Conservation (phyloP, 2,113 vertebrate genomes). For the Thamnaconus septentrionalis region DNA sequence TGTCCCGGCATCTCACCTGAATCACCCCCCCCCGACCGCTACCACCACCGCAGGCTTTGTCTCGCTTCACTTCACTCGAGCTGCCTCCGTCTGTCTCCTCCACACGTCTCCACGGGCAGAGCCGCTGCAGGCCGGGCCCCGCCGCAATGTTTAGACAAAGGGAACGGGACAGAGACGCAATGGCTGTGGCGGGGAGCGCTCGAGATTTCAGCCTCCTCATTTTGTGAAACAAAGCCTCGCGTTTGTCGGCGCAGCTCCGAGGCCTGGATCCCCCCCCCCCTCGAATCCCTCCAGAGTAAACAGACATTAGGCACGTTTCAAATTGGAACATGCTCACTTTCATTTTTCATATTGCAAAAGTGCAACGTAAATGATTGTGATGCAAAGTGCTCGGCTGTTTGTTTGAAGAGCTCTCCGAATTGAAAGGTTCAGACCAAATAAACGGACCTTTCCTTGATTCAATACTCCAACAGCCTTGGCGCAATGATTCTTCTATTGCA, state of each 20-base stretch:
- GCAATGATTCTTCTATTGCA: not conserved
- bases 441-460: not conserved
- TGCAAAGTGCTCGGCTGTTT: not conserved
- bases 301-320: not conserved
- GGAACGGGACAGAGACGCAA: slow-evolving; percentile 32
- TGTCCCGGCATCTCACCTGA: slow-evolving; percentile 49
- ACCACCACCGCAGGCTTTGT: slow-evolving; percentile 43
- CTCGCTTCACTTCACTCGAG: slow-evolving; percentile 22
- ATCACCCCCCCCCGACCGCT: slow-evolving; percentile 20
- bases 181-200: slow-evolving; percentile 28
- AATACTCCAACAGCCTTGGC: not conserved
- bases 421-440: no score
- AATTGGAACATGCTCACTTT: not conserved
- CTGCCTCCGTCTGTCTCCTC: slow-evolving; percentile 43
- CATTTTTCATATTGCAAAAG: not conserved
- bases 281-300: slow-evolving; percentile 32
- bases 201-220: slow-evolving; percentile 20
- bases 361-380: no score
- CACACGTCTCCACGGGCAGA: slow-evolving; percentile 30
- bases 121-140: slow-evolving; percentile 13
- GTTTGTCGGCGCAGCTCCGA: slow-evolving; percentile 40
- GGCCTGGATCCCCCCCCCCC: slow-evolving; percentile 2
- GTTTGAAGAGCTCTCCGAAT: no score
- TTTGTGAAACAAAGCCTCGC: slow-evolving; percentile 18
- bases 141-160: slow-evolving; percentile 57